Evolutionary conservation across 2,113 vertebrate genomes (phyloP), one percentile per base, ranked within the genome.

Genomic region (Chunga burmeisteri): DNA sequence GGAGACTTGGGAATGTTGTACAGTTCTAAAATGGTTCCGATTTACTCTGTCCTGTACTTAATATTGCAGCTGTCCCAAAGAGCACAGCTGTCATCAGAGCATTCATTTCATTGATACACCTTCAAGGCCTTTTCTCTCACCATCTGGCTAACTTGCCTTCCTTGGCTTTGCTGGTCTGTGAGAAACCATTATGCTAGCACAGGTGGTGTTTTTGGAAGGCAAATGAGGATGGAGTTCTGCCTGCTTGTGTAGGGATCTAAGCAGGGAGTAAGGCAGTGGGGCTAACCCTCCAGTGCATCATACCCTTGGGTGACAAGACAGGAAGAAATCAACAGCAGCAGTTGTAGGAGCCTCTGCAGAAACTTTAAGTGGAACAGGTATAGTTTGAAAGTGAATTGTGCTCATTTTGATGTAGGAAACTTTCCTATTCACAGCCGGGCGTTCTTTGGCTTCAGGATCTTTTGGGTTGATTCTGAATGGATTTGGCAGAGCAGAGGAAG

Each of bases 41-140:
- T 86, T 86, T 94, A 32, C 13, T 34, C 26, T 70, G 66, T 68
- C 32, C 68, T 93, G 38, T 47, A n/a, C 20, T 70, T 58, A 25
- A 72, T 66, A 79, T 55, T 95, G 59, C 55, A 78, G 53, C 85
- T 88, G 71, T 95, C 61, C 58, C 65, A 50, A n/a, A 85, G 38
- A 88, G 56, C 52, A 74, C 53, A 77, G 53, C 49, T 96, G 81
- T 74, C 62, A 74, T 34, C 62, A 80, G 42, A 91, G 59, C 78
- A 81, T 61, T 79, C 21, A 67, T 91, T 92, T 70, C 26, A 30
- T 12, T 63, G 75, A 62, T 73, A 50, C 49, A 80, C 42, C 42
- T 63, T 71, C 40, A 47, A 62, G 38, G 18, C 21, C 56, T 93
- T 73, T 61, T 22, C 30, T 49, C 19, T 92, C 38, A 8, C 22